phyloP scores from a whole-genome alignment of 2,797 vertebrate species.

The Pseudochromis fuscus region DNA sequence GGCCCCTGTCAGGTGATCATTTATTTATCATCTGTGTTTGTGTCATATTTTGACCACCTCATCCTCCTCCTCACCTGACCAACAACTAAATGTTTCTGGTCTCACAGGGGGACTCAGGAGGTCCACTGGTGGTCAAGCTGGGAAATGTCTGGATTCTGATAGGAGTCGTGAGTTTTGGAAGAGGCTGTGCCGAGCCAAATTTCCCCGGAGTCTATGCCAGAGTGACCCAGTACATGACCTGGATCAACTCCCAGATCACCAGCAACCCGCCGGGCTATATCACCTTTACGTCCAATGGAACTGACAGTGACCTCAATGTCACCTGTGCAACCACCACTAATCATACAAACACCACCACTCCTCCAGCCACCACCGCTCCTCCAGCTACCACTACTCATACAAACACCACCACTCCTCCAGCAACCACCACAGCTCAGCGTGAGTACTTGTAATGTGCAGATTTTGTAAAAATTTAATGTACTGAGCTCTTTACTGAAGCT shows the following conservation, averaged over 20 bases:
- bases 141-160: slow-evolving; percentile 55
- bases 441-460: not conserved
- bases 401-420: too few relatives aligned
- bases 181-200: slow-evolving; percentile 13
- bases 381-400: too few relatives aligned
- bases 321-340: not conserved
- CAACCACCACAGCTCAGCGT: not conserved
- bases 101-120: slow-evolving; percentile 76
- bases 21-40: not conserved
- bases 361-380: too few relatives aligned
- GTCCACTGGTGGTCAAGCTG: slow-evolving; percentile 70
- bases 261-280: slow-evolving; percentile 57
- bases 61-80: not conserved
- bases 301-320: too few relatives aligned
- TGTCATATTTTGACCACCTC: not conserved
- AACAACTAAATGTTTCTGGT: not conserved
- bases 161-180: slow-evolving; percentile 72
- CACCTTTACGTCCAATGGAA: slow-evolving; percentile 56
- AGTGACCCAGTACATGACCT: slow-evolving; percentile 70
- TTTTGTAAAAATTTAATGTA: too few relatives aligned
- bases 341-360: not conserved
- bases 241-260: slow-evolving; percentile 63
- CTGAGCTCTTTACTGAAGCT: too few relatives aligned
- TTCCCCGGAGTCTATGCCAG: slow-evolving; percentile 74
- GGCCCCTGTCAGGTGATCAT: slow-evolving; percentile 79